Conservation (phyloP, 2,888 invertebrate genomes). For the Phragmatobia fuliginosa region DNA sequence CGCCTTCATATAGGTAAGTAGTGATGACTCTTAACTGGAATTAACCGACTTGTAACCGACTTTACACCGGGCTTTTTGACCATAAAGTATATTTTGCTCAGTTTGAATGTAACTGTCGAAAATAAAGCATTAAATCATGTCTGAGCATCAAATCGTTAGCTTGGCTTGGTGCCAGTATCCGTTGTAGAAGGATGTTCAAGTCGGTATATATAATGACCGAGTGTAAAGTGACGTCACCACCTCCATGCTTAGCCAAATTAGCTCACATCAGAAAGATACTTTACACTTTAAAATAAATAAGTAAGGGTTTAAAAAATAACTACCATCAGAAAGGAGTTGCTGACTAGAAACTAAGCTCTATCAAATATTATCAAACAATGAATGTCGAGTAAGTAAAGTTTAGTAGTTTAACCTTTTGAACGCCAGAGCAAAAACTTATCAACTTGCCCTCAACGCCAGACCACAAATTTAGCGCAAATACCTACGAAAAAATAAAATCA, state of each 20-base stretch:
- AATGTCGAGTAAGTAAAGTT: neutral
- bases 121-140: conserved; percentile 53
- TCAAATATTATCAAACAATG: neutral
- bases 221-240: conserved; percentile 38
- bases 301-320: neutral
- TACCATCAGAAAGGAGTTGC: neutral
- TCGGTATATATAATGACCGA: conserved; percentile 41
- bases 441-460: no score
- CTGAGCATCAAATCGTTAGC: conserved; percentile 31
- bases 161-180: conserved; percentile 50
- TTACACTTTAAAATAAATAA: neutral
- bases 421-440: no score
- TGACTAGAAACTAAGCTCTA: neutral
- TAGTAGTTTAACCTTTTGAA: no score
- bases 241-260: conserved; percentile 15
- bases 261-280: conserved; percentile 1
- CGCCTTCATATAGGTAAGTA: conserved; percentile 10
- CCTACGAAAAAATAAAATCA: no score
- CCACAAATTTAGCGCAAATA: no score
- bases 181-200: conserved; percentile 44
- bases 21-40: conserved; percentile 7
- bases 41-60: conserved; percentile 10
- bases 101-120: conserved; percentile 34
- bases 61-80: conserved; percentile 2
- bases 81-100: conserved; percentile 15